Evolutionary conservation across 2,888 invertebrate species (phyloP).

Genomic region (Branchipolynoe longqiensis): DNA sequence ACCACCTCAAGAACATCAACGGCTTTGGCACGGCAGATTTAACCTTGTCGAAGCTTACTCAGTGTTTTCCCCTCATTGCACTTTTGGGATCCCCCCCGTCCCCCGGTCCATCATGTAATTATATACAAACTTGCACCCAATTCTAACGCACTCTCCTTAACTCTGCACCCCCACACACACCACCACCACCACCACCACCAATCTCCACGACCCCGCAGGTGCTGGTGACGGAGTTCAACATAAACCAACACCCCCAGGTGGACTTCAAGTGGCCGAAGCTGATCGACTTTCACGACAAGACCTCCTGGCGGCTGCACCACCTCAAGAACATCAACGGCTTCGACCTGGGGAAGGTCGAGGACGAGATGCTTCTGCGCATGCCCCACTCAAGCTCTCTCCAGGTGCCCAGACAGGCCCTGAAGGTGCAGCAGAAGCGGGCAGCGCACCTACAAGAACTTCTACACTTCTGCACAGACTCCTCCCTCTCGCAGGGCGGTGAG

Average conservation of each 20-base stretch:
- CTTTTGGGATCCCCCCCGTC: too few relatives aligned
- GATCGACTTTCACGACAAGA: constrained; percentile 76
- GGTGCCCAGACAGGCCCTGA: constrained; percentile 69
- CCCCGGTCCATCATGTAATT: too few relatives aligned
- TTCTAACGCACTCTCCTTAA: too few relatives aligned
- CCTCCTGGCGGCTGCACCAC: constrained; percentile 75
- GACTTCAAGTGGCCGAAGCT: constrained; percentile 73
- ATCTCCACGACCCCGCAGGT: constrained; percentile 71
- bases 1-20: constrained; percentile 74
- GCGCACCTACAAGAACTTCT: constrained; percentile 80
- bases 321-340: constrained; percentile 75
- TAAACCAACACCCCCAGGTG: constrained; percentile 66
- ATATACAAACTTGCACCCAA: too few relatives aligned
- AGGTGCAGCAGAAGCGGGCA: constrained; percentile 74
- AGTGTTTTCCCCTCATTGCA: too few relatives aligned
- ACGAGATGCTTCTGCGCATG: constrained; percentile 74
- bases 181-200: too few relatives aligned
- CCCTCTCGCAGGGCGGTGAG: constrained; percentile 76
- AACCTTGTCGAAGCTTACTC: too few relatives aligned
- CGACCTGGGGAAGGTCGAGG: constrained; percentile 75
- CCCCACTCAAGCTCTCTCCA: constrained; percentile 61
- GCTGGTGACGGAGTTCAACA: constrained; percentile 72
- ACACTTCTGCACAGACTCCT: constrained; percentile 78
- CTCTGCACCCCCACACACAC: too few relatives aligned
- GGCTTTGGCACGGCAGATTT: too few relatives aligned